Evolutionary conservation across 1,140 invertebrate species (phyloP), one percentile per base, ranked within the genome.

Genomic region (Ceratosolen fusciceps): DNA sequence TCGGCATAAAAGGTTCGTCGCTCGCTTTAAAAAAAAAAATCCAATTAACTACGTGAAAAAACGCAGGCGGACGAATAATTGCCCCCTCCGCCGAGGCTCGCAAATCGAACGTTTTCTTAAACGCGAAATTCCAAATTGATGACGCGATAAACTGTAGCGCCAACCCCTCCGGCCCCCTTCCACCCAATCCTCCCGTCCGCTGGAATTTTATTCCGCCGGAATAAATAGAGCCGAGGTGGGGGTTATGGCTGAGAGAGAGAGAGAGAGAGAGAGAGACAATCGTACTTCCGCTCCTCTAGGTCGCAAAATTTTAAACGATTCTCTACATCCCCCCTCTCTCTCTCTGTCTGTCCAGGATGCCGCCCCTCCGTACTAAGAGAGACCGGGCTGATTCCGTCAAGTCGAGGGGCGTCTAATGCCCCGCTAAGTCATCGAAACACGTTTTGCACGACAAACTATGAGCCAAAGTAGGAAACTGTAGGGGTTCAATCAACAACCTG

Each of bases 241-340:
- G 34, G 2, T 3, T 5, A 24, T 21, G 34, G 12, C n/a, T 37
- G 26, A 56, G 58, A 49, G 43, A 71, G 16, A 16, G 16, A 34
- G 21, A 10, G 31, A 34, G 34, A 71, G 34, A 21, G 34, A 34
- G 1, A 43, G 12, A 24, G 43, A 43, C 16, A 43, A 43, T 8
- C 3, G 37, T 12, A 54, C 60, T 74, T 21, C 29, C 39, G 56
- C n/a, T 60, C 54, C 34, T 52, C 39, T 70, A 16, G 67, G 10
- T 70, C 21, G 67, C 7, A 16, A 21, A 65, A 65, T 65, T 65
- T 65, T 37, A 65, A 65, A 37, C 60, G 60, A 65, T 65, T 37
- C 31, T 65, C 34, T 31, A 21, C 26, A 34, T 4, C 29, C 1
- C 0, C 7, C 24, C 8, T 29, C 16, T 2, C 19, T 16, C 21